Conservation (phyloP, 2,888 invertebrate species). For the Heliconius erato region DNA sequence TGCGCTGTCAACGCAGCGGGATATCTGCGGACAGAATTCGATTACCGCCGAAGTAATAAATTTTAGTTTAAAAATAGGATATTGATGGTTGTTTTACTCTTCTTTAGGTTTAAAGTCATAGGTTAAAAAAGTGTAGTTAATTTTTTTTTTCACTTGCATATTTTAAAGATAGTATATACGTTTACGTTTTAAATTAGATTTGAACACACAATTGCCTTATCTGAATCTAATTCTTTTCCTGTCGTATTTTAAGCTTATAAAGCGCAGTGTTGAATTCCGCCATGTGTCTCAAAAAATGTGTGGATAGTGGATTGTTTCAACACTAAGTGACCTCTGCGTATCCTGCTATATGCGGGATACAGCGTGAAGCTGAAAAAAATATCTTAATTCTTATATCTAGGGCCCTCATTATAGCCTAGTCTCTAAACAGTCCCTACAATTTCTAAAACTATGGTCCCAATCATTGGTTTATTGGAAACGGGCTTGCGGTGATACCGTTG, state of each 20-base stretch:
- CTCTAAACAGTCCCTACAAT: not conserved
- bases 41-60: slow-evolving; percentile 32
- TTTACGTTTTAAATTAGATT: too few species aligned
- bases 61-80: not conserved
- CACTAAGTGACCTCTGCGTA: too few species aligned
- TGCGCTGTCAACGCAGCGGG: slow-evolving; percentile 44
- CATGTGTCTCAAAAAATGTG: too few species aligned
- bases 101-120: not conserved
- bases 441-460: not conserved
- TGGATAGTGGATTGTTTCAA: too few species aligned
- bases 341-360: too few species aligned
- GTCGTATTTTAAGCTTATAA: too few species aligned
- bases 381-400: too few species aligned
- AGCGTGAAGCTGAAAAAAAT: too few species aligned
- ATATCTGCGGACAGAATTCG: slow-evolving; percentile 42
- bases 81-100: not conserved
- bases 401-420: not conserved
- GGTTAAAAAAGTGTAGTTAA: not conserved
- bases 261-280: too few species aligned
- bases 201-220: too few species aligned
- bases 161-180: too few species aligned
- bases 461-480: slow-evolving; percentile 25
- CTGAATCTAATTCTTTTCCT: too few species aligned
- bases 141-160: not conserved
- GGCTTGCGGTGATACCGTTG: slow-evolving; percentile 32